Percentiles rank a stretch among this genome's conserved stretches.
These are phyloP conservation scores for Oncorhynchus nerka DNA, from an alignment of 2,113 vertebrate genomes.

Conservation along the genomic window DNA sequence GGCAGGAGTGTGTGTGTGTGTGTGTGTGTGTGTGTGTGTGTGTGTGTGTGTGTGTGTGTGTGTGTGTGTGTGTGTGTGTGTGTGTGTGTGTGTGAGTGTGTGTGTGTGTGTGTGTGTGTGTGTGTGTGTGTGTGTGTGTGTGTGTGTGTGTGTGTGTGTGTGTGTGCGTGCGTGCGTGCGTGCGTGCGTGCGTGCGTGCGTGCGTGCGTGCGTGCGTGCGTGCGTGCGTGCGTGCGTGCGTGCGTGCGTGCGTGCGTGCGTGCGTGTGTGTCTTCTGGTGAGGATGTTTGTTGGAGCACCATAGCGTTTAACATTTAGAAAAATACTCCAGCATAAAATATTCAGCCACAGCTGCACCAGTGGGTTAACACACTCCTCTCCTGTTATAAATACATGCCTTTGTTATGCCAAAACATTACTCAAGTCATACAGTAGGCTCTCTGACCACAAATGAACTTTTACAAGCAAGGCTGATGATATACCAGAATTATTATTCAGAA, in stretches of 20 bases:
- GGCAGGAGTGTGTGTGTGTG: not conserved
- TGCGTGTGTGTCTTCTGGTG: not conserved
- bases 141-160: not conserved
- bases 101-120: not conserved
- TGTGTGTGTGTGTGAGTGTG: slow-evolving; percentile 1
- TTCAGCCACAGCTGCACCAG: slow-evolving; percentile 30
- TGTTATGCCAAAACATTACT: no score
- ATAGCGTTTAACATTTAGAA: slow-evolving; percentile 1
- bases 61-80: slow-evolving; percentile 1
- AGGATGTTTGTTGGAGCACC: not conserved
- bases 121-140: not conserved
- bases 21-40: slow-evolving; percentile 6
- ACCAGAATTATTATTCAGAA: no score
- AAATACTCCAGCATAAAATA: slow-evolving; percentile 48
- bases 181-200: not conserved
- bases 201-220: not conserved
- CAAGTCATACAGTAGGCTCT: no score
- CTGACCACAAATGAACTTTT: no score
- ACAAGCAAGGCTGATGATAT: no score
- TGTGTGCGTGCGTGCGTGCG: not conserved
- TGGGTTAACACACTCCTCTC: not conserved
- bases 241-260: not conserved
- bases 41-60: slow-evolving; percentile 6
- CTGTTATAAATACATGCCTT: no score
- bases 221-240: not conserved